phyloP scores from a whole-genome alignment of 2,797 vertebrate genomes.

The Cottoperca gobio region DNA sequence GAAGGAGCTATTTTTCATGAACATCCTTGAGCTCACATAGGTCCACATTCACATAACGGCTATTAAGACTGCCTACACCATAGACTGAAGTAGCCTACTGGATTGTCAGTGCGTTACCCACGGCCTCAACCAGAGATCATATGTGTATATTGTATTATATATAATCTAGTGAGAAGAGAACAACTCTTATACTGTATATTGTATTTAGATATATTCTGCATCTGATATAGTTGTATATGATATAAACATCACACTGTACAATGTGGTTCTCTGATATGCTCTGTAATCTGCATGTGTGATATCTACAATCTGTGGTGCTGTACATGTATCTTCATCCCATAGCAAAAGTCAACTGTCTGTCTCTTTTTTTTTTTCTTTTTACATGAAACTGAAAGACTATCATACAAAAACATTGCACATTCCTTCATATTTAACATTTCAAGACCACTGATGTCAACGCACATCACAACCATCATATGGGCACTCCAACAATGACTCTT shows the following conservation, averaged over 20 bases:
- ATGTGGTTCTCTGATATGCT: constrained; percentile 76
- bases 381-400: constrained; percentile 45
- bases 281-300: constrained; percentile 62
- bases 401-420: constrained; percentile 51
- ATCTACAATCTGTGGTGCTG: constrained; percentile 76
- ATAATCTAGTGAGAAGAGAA: constrained; percentile 68
- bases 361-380: constrained; percentile 29
- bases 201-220: constrained; percentile 71
- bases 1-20: constrained; percentile 44
- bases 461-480: constrained; percentile 47
- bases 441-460: constrained; percentile 58
- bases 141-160: constrained; percentile 59
- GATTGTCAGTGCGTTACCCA: constrained; percentile 82
- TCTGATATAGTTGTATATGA: constrained; percentile 68
- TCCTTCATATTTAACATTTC: constrained; percentile 44
- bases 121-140: constrained; percentile 57
- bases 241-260: constrained; percentile 77
- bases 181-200: constrained; percentile 60
- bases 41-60: constrained; percentile 70
- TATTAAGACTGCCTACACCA: constrained; percentile 54
- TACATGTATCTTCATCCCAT: constrained; percentile 63
- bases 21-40: constrained; percentile 59
- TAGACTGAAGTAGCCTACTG: constrained; percentile 62
- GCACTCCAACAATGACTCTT: constrained; percentile 42
- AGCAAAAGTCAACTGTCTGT: constrained; percentile 52